Evolutionary conservation across 2,888 invertebrate species (phyloP).

Genomic region (Drosophila robusta): DNA sequence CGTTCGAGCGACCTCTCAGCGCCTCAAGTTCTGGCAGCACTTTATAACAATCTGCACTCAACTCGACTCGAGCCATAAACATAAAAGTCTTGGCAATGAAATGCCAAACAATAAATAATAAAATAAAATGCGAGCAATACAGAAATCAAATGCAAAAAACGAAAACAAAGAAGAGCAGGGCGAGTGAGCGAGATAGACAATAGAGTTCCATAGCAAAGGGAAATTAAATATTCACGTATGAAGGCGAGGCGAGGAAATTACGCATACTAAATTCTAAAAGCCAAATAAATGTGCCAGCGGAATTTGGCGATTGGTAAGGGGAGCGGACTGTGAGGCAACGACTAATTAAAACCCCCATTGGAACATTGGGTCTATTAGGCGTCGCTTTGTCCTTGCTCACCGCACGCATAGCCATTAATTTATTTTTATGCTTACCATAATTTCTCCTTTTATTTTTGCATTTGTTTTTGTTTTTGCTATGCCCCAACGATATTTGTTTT

Average conservation of each 20-base stretch:
- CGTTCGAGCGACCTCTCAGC: conserved; percentile 5
- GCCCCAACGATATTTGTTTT: conserved; percentile 32
- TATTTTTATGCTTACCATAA: conserved; percentile 75
- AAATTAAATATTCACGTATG: conserved; percentile 33
- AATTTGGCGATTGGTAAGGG: conserved; percentile 21
- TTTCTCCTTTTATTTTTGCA: conserved; percentile 66
- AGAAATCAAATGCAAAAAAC: conserved; percentile 37
- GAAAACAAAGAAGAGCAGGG: conserved; percentile 27
- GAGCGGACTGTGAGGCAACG: neutral
- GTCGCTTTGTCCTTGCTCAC: conserved; percentile 65
- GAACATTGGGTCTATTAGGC: conserved; percentile 57
- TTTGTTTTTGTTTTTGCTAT: conserved; percentile 30
- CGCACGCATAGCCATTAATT: conserved; percentile 69
- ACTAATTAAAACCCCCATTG: conserved; percentile 59
- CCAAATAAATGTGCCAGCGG: conserved; percentile 45
- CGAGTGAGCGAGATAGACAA: conserved; percentile 3
- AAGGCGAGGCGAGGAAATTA: conserved; percentile 59
- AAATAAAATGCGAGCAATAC: conserved; percentile 44
- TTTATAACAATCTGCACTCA: conserved; percentile 53
- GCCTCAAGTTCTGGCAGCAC: conserved; percentile 40
- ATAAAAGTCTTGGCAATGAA: conserved; percentile 62
- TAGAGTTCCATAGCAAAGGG: neutral
- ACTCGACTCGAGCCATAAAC: conserved; percentile 52
- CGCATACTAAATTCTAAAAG: conserved; percentile 69
- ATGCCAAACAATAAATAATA: conserved; percentile 74